These are phyloP conservation scores for Aphidius gifuensis DNA, from an alignment of 1,140 invertebrate species.

Conservation along the genomic window DNA sequence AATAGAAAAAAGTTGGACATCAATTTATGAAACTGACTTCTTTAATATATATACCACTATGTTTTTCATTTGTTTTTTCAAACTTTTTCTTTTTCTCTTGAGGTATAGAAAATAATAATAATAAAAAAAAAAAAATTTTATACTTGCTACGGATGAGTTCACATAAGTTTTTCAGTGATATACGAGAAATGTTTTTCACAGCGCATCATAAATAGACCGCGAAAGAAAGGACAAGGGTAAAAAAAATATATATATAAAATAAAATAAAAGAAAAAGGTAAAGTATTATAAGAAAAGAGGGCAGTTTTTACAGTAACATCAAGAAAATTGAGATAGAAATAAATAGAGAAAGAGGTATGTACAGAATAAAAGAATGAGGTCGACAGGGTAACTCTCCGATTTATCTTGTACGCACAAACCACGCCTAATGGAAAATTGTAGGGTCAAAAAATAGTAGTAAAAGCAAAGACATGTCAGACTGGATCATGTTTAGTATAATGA, in stretches of 20 bases:
- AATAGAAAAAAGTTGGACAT: no score
- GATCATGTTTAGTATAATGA: conserved; percentile 8
- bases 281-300: neutral
- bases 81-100: conserved; percentile 3
- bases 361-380: conserved; percentile 24
- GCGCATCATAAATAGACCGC: conserved; percentile 46
- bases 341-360: no score
- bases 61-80: conserved; percentile 12
- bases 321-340: no score
- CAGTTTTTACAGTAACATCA: neutral
- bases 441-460: conserved; percentile 19
- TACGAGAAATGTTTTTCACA: conserved; percentile 49
- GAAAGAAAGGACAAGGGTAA: conserved; percentile 31
- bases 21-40: no score
- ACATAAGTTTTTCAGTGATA: conserved; percentile 46
- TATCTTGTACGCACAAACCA: conserved; percentile 31
- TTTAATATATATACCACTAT: neutral
- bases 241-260: conserved; percentile 8
- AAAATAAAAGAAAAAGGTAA: conserved; percentile 8
- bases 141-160: conserved; percentile 36
- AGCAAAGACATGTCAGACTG: conserved; percentile 11
- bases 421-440: conserved; percentile 49
- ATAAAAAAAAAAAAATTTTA: conserved; percentile 1
- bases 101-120: neutral
- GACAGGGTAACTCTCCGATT: conserved; percentile 20